Conservation (phyloP, 2,113 vertebrate genomes). For the Oryctolagus cuniculus region mOryCun1.1 NC_091441.1:87326501-87327000, state of each 20-base stretch:
- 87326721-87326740: constrained; percentile 39
- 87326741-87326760: background rate
- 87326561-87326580: constrained; percentile 64
- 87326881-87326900: constrained; percentile 41
- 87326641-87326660: constrained; percentile 4
- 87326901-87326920: background rate
- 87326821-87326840: constrained; percentile 39
- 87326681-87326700: constrained; percentile 8
- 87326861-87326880: background rate
- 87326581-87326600: constrained; percentile 39
- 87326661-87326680: background rate
- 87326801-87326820: constrained; percentile 5
- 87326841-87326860: constrained; percentile 1
- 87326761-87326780: constrained; percentile 4
- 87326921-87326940: background rate
- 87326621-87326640: constrained; percentile 53
- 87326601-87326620: constrained; percentile 53
- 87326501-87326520: constrained; percentile 67
- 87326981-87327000: background rate
- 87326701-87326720: constrained; percentile 42
- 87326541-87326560: constrained; percentile 66
- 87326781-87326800: background rate
- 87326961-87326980: background rate
- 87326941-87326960: background rate
- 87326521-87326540: constrained; percentile 31